phyloP scores from a whole-genome alignment of 2,888 invertebrate genomes.

The Cheilosia soror region DNA sequence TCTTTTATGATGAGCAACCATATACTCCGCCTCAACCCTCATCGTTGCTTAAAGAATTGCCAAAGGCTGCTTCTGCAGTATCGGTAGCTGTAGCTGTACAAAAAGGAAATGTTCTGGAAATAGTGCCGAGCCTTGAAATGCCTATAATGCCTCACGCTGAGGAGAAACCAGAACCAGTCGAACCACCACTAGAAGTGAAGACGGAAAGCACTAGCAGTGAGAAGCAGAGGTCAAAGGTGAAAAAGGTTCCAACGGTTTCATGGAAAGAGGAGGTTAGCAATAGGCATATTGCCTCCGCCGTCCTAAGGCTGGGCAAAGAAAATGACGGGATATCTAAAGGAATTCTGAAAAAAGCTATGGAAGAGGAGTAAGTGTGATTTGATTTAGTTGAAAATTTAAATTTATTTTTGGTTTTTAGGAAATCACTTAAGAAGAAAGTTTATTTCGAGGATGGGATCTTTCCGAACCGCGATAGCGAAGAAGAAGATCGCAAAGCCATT shows the following conservation, averaged over 20 bases:
- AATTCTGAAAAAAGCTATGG: slow-evolving; percentile 75
- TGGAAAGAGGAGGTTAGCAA: slow-evolving; percentile 79
- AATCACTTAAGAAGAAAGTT: slow-evolving; percentile 80
- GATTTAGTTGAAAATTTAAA: not conserved
- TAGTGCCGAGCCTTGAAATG: slow-evolving; percentile 79
- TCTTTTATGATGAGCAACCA: slow-evolving; percentile 75
- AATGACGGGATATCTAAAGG: slow-evolving; percentile 76
- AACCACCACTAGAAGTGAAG: slow-evolving; percentile 48
- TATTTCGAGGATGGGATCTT: slow-evolving; percentile 81
- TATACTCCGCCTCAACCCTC: slow-evolving; percentile 70
- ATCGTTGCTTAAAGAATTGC: slow-evolving; percentile 79
- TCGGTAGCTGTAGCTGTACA: slow-evolving; percentile 80
- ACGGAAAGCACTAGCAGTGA: slow-evolving; percentile 17
- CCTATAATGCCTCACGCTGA: slow-evolving; percentile 32
- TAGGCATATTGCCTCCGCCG: slow-evolving; percentile 77
- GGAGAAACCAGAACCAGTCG: slow-evolving; percentile 41
- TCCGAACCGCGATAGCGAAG: slow-evolving; percentile 81
- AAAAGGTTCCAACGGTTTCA: slow-evolving; percentile 66
- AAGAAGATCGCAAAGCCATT: slow-evolving; percentile 80
- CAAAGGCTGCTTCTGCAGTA: slow-evolving; percentile 78
- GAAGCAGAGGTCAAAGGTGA: slow-evolving; percentile 61
- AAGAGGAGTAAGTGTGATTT: slow-evolving; percentile 76
- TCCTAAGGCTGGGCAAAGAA: slow-evolving; percentile 77
- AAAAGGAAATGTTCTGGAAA: slow-evolving; percentile 83
- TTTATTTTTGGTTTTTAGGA: slow-evolving; percentile 72